Conservation (phyloP, 2,113 vertebrate genomes). For the Nibea coibor region DNA sequence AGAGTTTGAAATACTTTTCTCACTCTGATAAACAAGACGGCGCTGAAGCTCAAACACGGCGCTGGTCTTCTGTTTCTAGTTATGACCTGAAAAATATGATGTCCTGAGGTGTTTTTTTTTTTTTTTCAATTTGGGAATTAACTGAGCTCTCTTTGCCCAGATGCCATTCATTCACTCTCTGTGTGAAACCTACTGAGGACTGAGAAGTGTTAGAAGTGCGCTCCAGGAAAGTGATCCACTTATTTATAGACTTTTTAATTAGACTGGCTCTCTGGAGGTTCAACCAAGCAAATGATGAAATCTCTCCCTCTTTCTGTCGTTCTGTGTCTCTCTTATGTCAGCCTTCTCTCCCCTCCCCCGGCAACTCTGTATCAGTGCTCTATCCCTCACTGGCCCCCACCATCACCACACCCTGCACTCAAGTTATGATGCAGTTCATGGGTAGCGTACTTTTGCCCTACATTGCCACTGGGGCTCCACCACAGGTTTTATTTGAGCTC, state of each 20-base stretch:
- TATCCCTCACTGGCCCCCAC: slow-evolving; percentile 65
- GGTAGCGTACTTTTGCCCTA: slow-evolving; percentile 46
- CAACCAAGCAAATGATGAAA: slow-evolving; percentile 68
- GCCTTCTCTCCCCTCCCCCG: slow-evolving; percentile 42
- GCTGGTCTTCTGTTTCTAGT: slow-evolving; percentile 28
- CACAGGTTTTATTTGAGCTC: slow-evolving; percentile 34
- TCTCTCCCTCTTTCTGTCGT: slow-evolving; percentile 56
- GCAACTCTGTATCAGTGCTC: slow-evolving; percentile 44
- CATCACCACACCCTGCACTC: slow-evolving; percentile 68
- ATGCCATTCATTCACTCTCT: slow-evolving; percentile 44
- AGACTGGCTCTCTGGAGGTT: slow-evolving; percentile 73
- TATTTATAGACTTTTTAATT: slow-evolving; percentile 81
- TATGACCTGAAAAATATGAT: slow-evolving; percentile 57
- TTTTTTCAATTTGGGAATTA: slow-evolving; percentile 37
- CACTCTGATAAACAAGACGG: slow-evolving; percentile 26
- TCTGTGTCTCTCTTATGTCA: slow-evolving; percentile 53
- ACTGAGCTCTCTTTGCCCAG: slow-evolving; percentile 45
- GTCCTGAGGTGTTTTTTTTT: slow-evolving; percentile 35
- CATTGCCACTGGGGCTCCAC: slow-evolving; percentile 50
- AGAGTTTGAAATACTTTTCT: slow-evolving; percentile 15
- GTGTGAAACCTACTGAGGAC: slow-evolving; percentile 55
- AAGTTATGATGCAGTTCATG: slow-evolving; percentile 65
- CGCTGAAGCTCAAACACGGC: background rate
- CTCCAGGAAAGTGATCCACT: slow-evolving; percentile 75
- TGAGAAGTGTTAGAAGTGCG: slow-evolving; percentile 64